These are phyloP conservation scores for Yasuhikotakia modesta DNA, from an alignment of 2,797 vertebrate genomes.

Conservation along the genomic window DNA sequence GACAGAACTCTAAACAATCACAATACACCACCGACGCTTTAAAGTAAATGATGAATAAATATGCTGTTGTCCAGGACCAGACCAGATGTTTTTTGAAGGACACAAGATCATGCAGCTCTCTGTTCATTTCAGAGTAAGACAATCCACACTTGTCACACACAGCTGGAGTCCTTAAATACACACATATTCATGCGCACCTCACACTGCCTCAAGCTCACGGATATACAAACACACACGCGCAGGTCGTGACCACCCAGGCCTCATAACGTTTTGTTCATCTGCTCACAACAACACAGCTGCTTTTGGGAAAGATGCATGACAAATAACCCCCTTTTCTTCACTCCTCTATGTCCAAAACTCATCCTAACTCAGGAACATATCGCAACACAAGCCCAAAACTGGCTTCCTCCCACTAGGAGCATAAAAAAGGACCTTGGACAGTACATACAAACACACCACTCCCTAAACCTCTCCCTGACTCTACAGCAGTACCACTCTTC, in stretches of 20 bases:
- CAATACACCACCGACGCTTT: neutral
- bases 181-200: constrained; percentile 6
- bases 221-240: constrained; percentile 25
- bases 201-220: constrained; percentile 12
- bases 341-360: constrained; percentile 20
- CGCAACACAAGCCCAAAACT: constrained; percentile 41
- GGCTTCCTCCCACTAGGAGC: constrained; percentile 49
- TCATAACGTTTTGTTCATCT: constrained; percentile 29
- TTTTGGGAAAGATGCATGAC: constrained; percentile 42
- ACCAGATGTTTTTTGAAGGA: constrained; percentile 29
- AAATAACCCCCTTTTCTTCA: constrained; percentile 32
- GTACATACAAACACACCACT: constrained; percentile 53
- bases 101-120: constrained; percentile 2
- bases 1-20: constrained; percentile 2
- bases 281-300: constrained; percentile 51
- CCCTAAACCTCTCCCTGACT: constrained; percentile 46
- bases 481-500: neutral
- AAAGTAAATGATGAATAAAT: constrained; percentile 1
- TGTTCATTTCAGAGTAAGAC: constrained; percentile 74
- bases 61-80: constrained; percentile 3
- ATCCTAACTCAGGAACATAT: constrained; percentile 48
- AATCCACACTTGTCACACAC: constrained; percentile 56
- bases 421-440: constrained; percentile 51
- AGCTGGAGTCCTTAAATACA: constrained; percentile 43
- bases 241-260: constrained; percentile 39